Percentiles rank a stretch among this genome's conserved stretches.
These are phyloP conservation scores for Channa striata DNA, from an alignment of 2,797 vertebrate species.

Conservation along the genomic window DNA sequence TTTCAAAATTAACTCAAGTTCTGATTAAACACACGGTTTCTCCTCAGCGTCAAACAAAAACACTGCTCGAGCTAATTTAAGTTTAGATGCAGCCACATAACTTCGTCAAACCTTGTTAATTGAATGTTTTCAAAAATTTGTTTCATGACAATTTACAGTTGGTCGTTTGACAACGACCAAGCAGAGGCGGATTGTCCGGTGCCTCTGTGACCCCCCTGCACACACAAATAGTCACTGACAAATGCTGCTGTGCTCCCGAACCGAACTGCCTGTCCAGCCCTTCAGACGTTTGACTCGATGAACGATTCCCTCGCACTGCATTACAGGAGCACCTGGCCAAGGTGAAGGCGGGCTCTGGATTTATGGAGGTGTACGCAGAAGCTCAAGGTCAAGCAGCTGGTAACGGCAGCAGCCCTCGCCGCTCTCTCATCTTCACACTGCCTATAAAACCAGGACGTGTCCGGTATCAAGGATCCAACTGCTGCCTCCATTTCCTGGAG, in stretches of 20 bases:
- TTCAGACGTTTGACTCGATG: slow-evolving; percentile 57
- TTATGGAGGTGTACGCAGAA: slow-evolving; percentile 65
- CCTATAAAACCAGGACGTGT: slow-evolving; percentile 64
- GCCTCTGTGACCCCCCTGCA: no score
- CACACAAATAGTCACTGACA: slow-evolving; percentile 40
- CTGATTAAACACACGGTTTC: no score
- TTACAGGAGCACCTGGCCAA: slow-evolving; percentile 64
- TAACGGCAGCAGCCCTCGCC: slow-evolving; percentile 65
- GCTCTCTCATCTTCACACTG: slow-evolving; percentile 56
- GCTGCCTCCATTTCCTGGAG: slow-evolving; percentile 8
- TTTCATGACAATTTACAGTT: no score
- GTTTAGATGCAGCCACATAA: no score
- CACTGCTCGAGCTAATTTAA: no score
- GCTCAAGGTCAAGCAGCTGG: slow-evolving; percentile 73
- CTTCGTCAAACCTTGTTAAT: no score
- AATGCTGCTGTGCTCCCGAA: slow-evolving; percentile 30
- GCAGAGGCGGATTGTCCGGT: no score
- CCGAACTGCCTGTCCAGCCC: slow-evolving; percentile 23
- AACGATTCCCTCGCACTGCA: slow-evolving; percentile 30
- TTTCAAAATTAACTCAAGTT: no score
- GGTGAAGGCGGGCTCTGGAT: slow-evolving; percentile 66
- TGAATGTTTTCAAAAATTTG: not conserved
- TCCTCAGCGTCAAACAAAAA: no score
- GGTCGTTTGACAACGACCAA: not conserved
- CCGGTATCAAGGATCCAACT: slow-evolving; percentile 64